Conservation (phyloP, 2,888 invertebrate genomes). For the Palloptera scutellata region DNA sequence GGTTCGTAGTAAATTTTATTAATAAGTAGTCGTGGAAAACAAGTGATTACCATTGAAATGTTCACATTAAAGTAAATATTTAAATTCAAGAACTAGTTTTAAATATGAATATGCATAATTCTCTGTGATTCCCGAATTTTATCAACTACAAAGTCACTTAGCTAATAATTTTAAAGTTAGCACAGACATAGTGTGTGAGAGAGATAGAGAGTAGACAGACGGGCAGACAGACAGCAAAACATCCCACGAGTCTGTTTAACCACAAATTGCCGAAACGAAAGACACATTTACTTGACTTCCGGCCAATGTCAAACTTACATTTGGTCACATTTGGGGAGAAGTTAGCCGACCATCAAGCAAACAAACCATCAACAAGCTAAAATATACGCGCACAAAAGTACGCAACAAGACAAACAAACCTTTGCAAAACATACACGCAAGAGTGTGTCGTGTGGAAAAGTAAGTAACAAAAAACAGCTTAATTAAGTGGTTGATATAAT, state of each 20-base stretch:
- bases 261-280: neutral
- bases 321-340: neutral
- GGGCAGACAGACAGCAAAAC: neutral
- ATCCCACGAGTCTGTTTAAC: constrained; percentile 1
- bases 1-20: too few relatives aligned
- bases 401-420: neutral
- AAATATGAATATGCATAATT: too few relatives aligned
- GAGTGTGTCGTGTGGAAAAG: neutral
- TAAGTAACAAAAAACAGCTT: neutral
- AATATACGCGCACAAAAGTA: neutral
- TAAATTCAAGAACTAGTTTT: too few relatives aligned
- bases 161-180: too few relatives aligned
- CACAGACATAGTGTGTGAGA: too few relatives aligned
- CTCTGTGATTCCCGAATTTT: too few relatives aligned
- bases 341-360: neutral
- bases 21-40: too few relatives aligned
- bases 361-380: neutral
- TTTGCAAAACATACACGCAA: neutral
- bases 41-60: too few relatives aligned
- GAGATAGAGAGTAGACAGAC: too few relatives aligned
- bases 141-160: too few relatives aligned
- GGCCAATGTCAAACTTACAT: neutral
- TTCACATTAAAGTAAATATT: too few relatives aligned
- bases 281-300: neutral
- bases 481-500: constrained; percentile 1